phyloP scores from a whole-genome alignment of 2,797 vertebrate species.

The Clarias fuscus region DNA sequence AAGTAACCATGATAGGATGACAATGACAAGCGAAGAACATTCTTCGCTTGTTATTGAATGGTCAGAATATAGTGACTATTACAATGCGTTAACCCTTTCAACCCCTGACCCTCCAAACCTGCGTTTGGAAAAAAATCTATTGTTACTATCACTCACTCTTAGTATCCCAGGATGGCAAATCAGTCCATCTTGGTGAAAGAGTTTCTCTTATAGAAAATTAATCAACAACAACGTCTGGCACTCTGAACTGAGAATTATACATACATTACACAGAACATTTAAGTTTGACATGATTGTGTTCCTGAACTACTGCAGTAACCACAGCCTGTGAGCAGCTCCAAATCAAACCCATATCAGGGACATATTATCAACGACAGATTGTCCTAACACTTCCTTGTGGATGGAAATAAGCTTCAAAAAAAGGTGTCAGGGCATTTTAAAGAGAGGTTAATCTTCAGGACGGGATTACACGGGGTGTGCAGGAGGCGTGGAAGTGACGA shows the following conservation, averaged over 20 bases:
- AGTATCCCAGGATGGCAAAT: background rate
- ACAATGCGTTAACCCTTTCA: background rate
- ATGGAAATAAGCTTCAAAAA: slow-evolving; percentile 61
- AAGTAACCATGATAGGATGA: background rate
- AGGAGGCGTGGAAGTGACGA: slow-evolving; percentile 43
- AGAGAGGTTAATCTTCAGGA: slow-evolving; percentile 65
- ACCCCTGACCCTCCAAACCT: background rate
- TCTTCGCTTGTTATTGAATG: background rate
- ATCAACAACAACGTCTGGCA: background rate
- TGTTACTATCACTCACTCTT: background rate
- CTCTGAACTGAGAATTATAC: background rate
- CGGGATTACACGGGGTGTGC: slow-evolving; percentile 70
- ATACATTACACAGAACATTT: background rate
- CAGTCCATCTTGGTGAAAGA: background rate
- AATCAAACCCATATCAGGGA: slow-evolving; percentile 43
- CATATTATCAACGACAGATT: slow-evolving; percentile 65
- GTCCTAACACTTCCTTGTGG: slow-evolving; percentile 65
- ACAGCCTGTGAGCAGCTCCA: background rate
- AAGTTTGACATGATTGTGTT: background rate
- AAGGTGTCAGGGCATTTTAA: slow-evolving; percentile 54
- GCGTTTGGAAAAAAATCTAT: background rate
- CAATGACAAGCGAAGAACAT: too few species aligned
- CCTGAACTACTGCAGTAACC: background rate
- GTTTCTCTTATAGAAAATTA: background rate
- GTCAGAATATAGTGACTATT: background rate